Conservation (phyloP, 2,888 invertebrate genomes). For the Diarsia mendica region DNA sequence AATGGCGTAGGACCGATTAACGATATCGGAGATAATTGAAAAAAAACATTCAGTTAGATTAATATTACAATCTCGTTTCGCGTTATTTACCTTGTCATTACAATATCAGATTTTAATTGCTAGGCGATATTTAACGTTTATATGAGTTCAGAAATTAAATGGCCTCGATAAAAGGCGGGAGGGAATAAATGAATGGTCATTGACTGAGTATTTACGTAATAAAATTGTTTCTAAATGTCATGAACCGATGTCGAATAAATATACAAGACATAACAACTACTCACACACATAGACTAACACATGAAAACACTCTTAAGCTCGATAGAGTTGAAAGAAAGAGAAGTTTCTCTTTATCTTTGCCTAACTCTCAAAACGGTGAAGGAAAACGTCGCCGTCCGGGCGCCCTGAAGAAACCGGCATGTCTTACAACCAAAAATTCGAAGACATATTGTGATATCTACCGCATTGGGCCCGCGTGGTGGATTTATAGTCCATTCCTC, state of each 20-base stretch:
- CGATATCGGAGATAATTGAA: conserved; percentile 29
- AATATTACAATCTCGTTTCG: background rate
- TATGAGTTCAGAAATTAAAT: conserved; percentile 10
- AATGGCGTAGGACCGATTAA: conserved; percentile 16
- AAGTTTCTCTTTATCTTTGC: no score
- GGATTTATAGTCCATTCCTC: no score
- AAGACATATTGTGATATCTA: no score
- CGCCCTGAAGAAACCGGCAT: no score
- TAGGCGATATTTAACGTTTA: conserved; percentile 21
- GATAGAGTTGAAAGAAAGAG: no score
- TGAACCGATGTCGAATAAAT: background rate
- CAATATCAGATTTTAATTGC: conserved; percentile 36
- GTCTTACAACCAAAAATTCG: no score
- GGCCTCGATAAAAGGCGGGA: background rate
- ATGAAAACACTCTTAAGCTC: background rate
- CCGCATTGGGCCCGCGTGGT: no score
- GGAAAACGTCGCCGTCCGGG: no score
- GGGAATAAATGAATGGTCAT: conserved; percentile 18
- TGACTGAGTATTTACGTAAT: background rate
- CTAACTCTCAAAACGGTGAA: no score
- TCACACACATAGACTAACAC: background rate
- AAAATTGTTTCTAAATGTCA: background rate
- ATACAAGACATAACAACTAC: background rate
- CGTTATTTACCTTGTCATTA: conserved; percentile 5
- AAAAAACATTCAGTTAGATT: conserved; percentile 1